Evolutionary conservation across 2,888 invertebrate genomes (phyloP).

Genomic region (Dione juno): DNA sequence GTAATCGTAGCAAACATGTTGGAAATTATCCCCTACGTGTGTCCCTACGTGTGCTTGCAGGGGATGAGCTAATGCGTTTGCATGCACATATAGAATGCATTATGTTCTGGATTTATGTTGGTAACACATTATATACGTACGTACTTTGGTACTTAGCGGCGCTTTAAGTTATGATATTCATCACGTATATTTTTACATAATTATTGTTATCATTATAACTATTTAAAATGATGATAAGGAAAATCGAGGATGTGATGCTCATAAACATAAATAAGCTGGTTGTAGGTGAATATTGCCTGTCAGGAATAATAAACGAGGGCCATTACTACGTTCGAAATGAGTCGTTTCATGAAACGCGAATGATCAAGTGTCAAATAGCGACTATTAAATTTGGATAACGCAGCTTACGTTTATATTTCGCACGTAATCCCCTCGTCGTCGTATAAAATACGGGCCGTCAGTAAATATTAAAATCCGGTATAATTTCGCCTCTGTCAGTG

Average conservation of each 20-base stretch:
- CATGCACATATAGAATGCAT: slow-evolving; percentile 72
- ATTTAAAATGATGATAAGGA: slow-evolving; percentile 29
- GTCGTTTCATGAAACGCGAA: slow-evolving; percentile 62
- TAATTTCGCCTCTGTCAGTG: slow-evolving; percentile 70
- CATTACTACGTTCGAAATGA: slow-evolving; percentile 60
- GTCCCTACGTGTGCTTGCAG: slow-evolving; percentile 56
- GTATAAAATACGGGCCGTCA: slow-evolving; percentile 75
- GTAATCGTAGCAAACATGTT: slow-evolving; percentile 73
- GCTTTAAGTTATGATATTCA: background rate
- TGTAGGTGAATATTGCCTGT: slow-evolving; percentile 51
- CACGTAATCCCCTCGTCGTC: slow-evolving; percentile 71
- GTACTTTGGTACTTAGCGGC: slow-evolving; percentile 8
- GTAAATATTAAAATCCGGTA: slow-evolving; percentile 76
- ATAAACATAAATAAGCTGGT: slow-evolving; percentile 49
- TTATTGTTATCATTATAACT: slow-evolving; percentile 8
- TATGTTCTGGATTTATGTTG: slow-evolving; percentile 58
- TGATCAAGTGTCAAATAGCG: slow-evolving; percentile 70
- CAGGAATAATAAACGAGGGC: slow-evolving; percentile 60
- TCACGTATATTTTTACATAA: background rate
- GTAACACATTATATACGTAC: slow-evolving; percentile 32
- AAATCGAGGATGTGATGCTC: slow-evolving; percentile 45
- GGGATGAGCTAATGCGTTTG: slow-evolving; percentile 57
- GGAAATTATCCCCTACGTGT: slow-evolving; percentile 64
- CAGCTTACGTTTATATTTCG: slow-evolving; percentile 63
- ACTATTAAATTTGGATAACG: slow-evolving; percentile 67